phyloP scores from a whole-genome alignment of 2,888 invertebrate genomes.

The Lymantria dispar region DNA sequence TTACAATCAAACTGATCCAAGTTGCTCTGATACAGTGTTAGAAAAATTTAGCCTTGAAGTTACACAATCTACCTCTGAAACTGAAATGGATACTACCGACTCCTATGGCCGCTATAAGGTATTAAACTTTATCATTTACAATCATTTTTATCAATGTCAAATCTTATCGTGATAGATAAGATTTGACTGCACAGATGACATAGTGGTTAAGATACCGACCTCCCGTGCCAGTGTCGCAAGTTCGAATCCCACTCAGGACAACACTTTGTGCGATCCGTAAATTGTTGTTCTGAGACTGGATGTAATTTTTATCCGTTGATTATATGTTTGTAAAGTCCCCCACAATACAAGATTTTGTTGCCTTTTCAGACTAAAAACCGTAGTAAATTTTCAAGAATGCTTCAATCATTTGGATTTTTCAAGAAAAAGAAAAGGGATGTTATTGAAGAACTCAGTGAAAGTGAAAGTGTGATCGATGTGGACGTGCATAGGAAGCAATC shows the following conservation, averaged over 20 bases:
- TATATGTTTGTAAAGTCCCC: too few species aligned
- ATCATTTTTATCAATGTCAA: too few species aligned
- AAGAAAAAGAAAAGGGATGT: slow-evolving; percentile 58
- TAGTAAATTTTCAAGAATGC: slow-evolving; percentile 50
- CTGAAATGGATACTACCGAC: slow-evolving; percentile 45
- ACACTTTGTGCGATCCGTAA: too few species aligned
- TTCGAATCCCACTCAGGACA: too few species aligned
- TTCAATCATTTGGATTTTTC: slow-evolving; percentile 52
- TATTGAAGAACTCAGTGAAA: slow-evolving; percentile 59
- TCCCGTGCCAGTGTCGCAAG: too few species aligned
- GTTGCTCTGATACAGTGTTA: slow-evolving; percentile 62
- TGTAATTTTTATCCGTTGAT: too few species aligned
- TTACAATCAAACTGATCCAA: slow-evolving; percentile 45
- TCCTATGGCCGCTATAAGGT: slow-evolving; percentile 42
- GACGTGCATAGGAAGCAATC: slow-evolving; percentile 24
- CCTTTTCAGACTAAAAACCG: slow-evolving; percentile 45
- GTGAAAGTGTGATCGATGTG: slow-evolving; percentile 48
- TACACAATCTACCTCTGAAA: slow-evolving; percentile 44
- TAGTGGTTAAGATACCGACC: too few species aligned
- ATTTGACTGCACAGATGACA: too few species aligned
- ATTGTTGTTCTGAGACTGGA: too few species aligned
- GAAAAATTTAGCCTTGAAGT: slow-evolving; percentile 58
- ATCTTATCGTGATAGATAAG: background rate
- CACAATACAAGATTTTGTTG: too few species aligned
- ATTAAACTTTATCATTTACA: background rate